Conservation (phyloP, 1,140 invertebrate species). For the Globodera rostochiensis region DNA sequence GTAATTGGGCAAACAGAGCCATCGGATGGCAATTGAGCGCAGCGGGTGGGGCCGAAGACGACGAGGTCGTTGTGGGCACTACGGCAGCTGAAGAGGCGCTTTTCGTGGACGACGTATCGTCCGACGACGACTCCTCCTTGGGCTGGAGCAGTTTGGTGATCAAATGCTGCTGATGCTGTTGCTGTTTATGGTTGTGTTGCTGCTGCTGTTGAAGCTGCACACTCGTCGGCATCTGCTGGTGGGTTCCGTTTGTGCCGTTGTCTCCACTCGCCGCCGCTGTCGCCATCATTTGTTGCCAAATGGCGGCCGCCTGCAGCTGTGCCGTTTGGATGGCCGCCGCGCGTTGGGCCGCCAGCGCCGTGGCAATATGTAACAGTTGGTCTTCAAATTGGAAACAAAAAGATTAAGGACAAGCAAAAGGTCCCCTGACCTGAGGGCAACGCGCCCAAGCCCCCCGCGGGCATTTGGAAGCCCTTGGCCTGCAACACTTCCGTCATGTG, state of each 20-base stretch:
- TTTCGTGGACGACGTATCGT: neutral
- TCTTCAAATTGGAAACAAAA: slow-evolving; percentile 2
- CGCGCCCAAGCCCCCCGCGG: slow-evolving; percentile 9
- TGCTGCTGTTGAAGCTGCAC: neutral
- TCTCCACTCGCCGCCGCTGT: neutral
- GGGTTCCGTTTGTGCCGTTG: neutral
- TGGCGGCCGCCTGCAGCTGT: slow-evolving; percentile 24
- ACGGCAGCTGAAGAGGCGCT: neutral
- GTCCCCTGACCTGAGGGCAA: slow-evolving; percentile 4
- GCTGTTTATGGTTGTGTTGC: neutral
- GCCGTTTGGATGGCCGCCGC: slow-evolving; percentile 22
- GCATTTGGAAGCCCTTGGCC: slow-evolving; percentile 26
- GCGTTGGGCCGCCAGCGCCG: slow-evolving; percentile 14
- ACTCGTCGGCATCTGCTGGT: neutral
- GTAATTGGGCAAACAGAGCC: slow-evolving; percentile 1
- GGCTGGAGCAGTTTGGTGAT: slow-evolving; percentile 12
- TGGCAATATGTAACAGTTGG: slow-evolving; percentile 22
- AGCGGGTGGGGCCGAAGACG: neutral
- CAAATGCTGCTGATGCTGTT: slow-evolving; percentile 17
- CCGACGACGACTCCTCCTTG: neutral
- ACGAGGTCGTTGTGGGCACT: neutral
- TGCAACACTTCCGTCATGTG: slow-evolving; percentile 13
- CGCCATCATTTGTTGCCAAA: neutral
- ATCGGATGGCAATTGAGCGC: neutral
- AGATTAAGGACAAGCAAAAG: neutral